Evolutionary conservation across 2,797 vertebrate genomes (phyloP), one percentile per base, ranked within the genome.

Genomic region (Nothura maculosa): DNA sequence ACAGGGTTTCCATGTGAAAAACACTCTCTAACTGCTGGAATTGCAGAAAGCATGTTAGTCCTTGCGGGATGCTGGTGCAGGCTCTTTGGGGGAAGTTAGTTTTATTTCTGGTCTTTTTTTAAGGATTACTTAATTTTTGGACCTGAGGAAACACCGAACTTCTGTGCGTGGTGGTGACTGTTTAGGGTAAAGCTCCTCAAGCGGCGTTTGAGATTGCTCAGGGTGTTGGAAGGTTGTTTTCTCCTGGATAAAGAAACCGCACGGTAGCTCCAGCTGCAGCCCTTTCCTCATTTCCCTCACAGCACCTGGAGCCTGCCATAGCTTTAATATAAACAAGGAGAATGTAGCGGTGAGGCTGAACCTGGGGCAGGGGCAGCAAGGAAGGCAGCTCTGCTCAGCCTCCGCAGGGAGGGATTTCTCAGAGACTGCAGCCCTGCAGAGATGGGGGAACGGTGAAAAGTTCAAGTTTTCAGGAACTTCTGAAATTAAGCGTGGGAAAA

Each of bases 341-440:
- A 69, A 40, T 63, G 73, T 76, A 47, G 12, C 61, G 43, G 34
- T 85, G n/a, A 30, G 36, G 54, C 38, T 76, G 47, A 74, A 50
- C 5, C 57, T 48, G 7, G 58, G 58, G 19, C 62, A 61, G 54
- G 25, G 76, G 42, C 17, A 42, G 42, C 47, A 85, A 38, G 81
- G 32, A 69, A 88, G 83, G 40, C 43, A 55, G 47, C 80, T 81
- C 24, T 81, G 12, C 81, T 83, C 91, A 83, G 64, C 32, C 38
- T 48, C 47, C 12, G 12, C 24, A 12, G 24, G 47, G 17, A 18
- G 24, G 12, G 47, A 14, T 25, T 54, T 54, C 6, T 18, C 25
- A 11, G 69, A 82, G 12, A 74, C 55, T 32, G 86, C 40, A 43
- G 28, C 54, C 82, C 4, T 42, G 1, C 45, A 3, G n/a, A 58